Evolutionary conservation across 2,888 invertebrate genomes (phyloP).

Genomic region (Dascillus cervinus): DNA sequence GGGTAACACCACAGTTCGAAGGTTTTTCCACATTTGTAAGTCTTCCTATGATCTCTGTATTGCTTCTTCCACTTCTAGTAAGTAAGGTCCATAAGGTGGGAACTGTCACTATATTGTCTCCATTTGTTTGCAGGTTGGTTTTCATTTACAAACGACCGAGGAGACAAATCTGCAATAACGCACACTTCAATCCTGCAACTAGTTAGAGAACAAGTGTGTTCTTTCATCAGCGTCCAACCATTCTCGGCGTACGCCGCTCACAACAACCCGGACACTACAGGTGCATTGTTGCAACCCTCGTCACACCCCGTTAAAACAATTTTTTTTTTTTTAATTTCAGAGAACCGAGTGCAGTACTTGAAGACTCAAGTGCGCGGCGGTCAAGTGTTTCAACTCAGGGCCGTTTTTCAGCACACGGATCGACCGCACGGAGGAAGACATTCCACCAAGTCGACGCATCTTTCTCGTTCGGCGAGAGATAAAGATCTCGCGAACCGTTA

Average conservation of each 20-base stretch:
- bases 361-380: slow-evolving; percentile 65
- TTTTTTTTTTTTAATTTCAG: slow-evolving; percentile 17
- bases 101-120: too few species aligned
- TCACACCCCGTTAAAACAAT: slow-evolving; percentile 2
- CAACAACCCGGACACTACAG: slow-evolving; percentile 33
- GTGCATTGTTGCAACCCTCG: slow-evolving; percentile 20
- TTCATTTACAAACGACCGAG: slow-evolving; percentile 59
- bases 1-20: too few species aligned
- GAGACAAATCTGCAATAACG: slow-evolving; percentile 56
- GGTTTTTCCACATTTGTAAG: too few species aligned
- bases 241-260: slow-evolving; percentile 51
- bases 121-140: slow-evolving; percentile 53
- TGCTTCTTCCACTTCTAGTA: too few species aligned
- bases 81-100: too few species aligned
- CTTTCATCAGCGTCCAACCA: slow-evolving; percentile 56
- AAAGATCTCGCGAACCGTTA: slow-evolving; percentile 49
- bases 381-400: slow-evolving; percentile 63
- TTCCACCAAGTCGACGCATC: slow-evolving; percentile 28
- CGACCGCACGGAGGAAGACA: slow-evolving; percentile 29
- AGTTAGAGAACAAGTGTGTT: slow-evolving; percentile 60
- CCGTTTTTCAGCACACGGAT: slow-evolving; percentile 67
- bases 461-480: slow-evolving; percentile 38
- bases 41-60: too few species aligned
- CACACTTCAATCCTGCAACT: slow-evolving; percentile 58
- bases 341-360: slow-evolving; percentile 48